Percentiles rank a stretch among this genome's conserved stretches.
Evolutionary conservation across 64 coral and sea anemone species (phyloP).

Genomic region (Stichodactyla helianthus): DNA sequence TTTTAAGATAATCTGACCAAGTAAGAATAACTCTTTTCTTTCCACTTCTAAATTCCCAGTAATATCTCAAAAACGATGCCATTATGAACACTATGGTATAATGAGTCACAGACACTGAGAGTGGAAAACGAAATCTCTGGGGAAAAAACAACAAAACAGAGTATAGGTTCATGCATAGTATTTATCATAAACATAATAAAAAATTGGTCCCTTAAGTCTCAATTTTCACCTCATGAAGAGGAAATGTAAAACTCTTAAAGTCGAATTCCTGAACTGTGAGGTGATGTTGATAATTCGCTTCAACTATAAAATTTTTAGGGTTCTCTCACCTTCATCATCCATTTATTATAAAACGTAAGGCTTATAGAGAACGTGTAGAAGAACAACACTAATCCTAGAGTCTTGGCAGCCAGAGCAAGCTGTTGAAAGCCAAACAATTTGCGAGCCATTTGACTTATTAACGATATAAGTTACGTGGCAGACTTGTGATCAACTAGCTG

Average conservation of each 20-base stretch:
- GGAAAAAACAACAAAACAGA: neutral
- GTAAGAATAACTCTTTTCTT: constrained; percentile 76
- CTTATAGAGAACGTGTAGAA: constrained; percentile 97
- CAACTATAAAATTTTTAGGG: neutral
- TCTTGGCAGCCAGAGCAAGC: constrained; percentile 45
- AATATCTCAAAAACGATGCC: constrained; percentile 50
- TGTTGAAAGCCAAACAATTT: constrained; percentile 81
- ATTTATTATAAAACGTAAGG: constrained; percentile 97
- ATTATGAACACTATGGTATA: constrained; percentile 83
- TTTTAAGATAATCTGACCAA: constrained; percentile 87
- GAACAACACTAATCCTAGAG: constrained; percentile 58
- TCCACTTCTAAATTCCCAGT: constrained; percentile 71
- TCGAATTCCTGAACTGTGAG: no score
- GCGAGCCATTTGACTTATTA: neutral
- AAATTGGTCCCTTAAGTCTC: no score
- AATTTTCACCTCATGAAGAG: no score
- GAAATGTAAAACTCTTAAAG: no score
- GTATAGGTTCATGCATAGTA: no score
- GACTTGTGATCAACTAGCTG: neutral
- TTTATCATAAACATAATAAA: no score
- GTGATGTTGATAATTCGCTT: no score
- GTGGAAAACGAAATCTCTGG: constrained; percentile 81
- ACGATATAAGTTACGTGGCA: neutral
- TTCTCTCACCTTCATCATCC: constrained; percentile 79
- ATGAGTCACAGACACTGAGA: constrained; percentile 84